A percentile compares a stretch with the other conserved stretches of the same genome.
These are phyloP conservation scores for Metellina segmentata DNA, from an alignment of 2,888 invertebrate species.

Conservation along the genomic window DNA sequence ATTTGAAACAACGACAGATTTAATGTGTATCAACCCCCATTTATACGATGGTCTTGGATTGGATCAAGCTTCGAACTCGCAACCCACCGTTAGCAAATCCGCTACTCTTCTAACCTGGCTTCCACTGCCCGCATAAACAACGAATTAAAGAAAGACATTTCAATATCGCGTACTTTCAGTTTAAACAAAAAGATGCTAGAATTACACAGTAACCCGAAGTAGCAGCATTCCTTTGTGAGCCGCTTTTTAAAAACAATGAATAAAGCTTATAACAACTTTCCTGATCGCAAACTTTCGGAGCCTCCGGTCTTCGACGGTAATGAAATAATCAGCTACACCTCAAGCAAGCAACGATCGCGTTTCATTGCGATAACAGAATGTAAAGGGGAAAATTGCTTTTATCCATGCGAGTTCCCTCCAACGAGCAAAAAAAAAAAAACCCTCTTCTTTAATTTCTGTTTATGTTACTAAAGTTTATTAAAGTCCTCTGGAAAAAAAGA, in stretches of 20 bases:
- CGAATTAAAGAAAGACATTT: no score
- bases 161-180: no score
- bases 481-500: constrained; percentile 37
- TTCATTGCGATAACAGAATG: constrained; percentile 48
- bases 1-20: no score
- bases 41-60: no score
- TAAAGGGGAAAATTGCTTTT: constrained; percentile 10
- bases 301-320: constrained; percentile 1
- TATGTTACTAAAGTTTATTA: constrained; percentile 48
- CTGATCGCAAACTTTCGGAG: constrained; percentile 2
- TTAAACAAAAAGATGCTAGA: no score
- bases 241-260: not conserved
- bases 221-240: no score
- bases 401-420: constrained; percentile 12
- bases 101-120: no score
- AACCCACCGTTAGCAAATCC: no score
- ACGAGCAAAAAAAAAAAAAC: constrained; percentile 10
- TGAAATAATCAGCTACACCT: constrained; percentile 36
- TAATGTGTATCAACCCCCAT: no score
- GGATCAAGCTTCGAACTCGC: no score
- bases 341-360: constrained; percentile 15
- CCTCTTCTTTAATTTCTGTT: constrained; percentile 30
- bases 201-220: no score
- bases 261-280: not conserved
- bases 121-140: no score